phyloP scores from a whole-genome alignment of 2,888 invertebrate species.

The Drosophila mimetica region DNA sequence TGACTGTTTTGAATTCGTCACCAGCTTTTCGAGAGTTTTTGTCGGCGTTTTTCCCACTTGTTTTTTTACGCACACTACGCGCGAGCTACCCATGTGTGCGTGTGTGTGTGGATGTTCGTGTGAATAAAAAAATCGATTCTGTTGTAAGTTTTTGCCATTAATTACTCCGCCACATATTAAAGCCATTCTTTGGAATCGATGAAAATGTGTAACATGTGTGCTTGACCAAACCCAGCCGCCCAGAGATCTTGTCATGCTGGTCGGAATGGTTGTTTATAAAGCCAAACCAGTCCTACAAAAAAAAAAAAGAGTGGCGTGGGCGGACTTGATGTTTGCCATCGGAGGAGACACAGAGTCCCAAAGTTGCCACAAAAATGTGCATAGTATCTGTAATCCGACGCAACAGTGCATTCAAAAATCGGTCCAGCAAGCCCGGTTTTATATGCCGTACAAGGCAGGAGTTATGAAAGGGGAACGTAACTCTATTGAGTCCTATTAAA shows the following conservation, averaged over 20 bases:
- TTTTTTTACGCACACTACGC: conserved; percentile 65
- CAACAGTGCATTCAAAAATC: conserved; percentile 66
- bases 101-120: conserved; percentile 37
- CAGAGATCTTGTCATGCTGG: conserved; percentile 12
- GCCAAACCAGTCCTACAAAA: conserved; percentile 56
- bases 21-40: not conserved
- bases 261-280: conserved; percentile 4
- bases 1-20: conserved; percentile 3
- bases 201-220: conserved; percentile 22
- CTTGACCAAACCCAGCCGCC: conserved; percentile 18
- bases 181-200: conserved; percentile 36
- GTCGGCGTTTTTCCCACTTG: conserved; percentile 71
- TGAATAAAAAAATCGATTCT: conserved; percentile 69
- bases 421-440: conserved; percentile 1
- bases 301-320: conserved; percentile 56
- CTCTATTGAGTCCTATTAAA: not conserved
- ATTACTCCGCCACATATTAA: conserved; percentile 53
- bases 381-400: conserved; percentile 51
- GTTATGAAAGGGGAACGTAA: not conserved
- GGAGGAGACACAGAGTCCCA: conserved; percentile 40
- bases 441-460: no score
- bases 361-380: conserved; percentile 27
- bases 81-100: conserved; percentile 20
- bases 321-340: conserved; percentile 63
- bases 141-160: conserved; percentile 62